Base-by-base conservation (phyloP, 2,888 invertebrate genomes). In the Penaeus monodon region DNA sequence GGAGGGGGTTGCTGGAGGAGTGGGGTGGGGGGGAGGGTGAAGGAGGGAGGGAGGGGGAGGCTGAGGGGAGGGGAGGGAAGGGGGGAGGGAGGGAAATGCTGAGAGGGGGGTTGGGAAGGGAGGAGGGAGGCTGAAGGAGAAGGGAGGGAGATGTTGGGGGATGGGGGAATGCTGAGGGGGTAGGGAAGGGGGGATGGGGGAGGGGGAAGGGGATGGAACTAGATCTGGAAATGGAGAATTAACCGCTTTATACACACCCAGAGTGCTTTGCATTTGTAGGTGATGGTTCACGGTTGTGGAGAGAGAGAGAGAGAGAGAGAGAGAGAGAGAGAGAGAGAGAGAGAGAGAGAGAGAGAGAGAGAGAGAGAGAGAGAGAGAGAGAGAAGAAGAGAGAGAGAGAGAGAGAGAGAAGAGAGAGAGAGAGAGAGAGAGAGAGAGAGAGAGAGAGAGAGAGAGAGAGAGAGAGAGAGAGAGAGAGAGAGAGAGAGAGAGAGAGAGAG, bases 171-270 rank as follows among this genome's bases (percentile, higher is more conserved):
- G 10, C 44, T 8, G 44, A 10, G 44, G 44, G 44, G 44, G 44
- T 44, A 44, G 10, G 44, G 44, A 24, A 24, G 33, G 44, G 27
- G 33, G 4, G 33, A 20, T 12, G n/a, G 44, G 14, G 44, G 44
- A 12, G 12, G 44, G 44, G 44, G 44, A 10, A 44, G 44, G 10
- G 44, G 44, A 44, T 10, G 44, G 44, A 81, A 81, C 64, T 83
- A 76, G 76, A 44, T 83, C 29, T 74, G 76, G 83, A 83, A 76
- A 76, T 76, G 76, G 76, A 63, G 83, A 76, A 83, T 83, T 83
- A 83, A 83, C 74, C 76, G 76, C 83, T 83, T 83, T 83, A 83
- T 76, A 84, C 66, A 77, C 68, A 66, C 57, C 29, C 49, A 17
- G 57, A 73, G 81, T 70, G 57, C 70, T 57, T 73, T 66, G 77